Base-by-base conservation (phyloP, 2,113 vertebrate species). In the Anas platyrhynchos region DNA sequence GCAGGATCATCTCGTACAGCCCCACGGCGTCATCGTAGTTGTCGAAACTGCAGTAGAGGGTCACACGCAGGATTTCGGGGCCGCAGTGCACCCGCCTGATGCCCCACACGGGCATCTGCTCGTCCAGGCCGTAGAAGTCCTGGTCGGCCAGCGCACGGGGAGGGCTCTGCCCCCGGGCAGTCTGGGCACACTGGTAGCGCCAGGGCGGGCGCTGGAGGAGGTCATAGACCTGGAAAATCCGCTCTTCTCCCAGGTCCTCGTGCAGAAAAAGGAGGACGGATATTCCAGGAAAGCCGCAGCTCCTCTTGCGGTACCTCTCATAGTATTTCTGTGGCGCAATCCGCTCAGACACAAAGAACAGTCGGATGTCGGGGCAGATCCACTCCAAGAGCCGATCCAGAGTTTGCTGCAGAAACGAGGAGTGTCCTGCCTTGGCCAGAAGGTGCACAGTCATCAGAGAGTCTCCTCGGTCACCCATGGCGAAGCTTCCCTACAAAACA, bases 51-150 rank as follows among this genome's bases (percentile, higher is more conserved):
- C 99, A 99, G 97, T 99, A 98, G 16, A 99, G 95, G 0, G 99
- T 99, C 87, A 99, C 96, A 2, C 99, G 98, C 63, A 99, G 96
- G 63, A 99, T 98, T 80, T 99, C 99, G 0, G 98, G 92, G 29
- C 99, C 98, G 0, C 98, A 94, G 83, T 96, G 98, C 78, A 98
- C 98, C 9, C 98, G 98, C 54, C 99, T 97, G 67, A 99, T 96
- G 5, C 98, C 99, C 99, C 99, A 99, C 83, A 99, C 97, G 0
- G 99, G 99, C 99, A 99, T 98, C 50, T 98, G 98, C 9, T 93
- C 94, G 2, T 99, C 99, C 96, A 99, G 96, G 46, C 98, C 94
- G 8, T 99, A 99, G 94, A 99, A 99, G 83, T 99, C 98, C 90
- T 98, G 98, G 16, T 95, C 97, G 88, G 97, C 97, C 9, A 98